These are phyloP conservation scores for Scytalopus superciliaris DNA, from an alignment of 2,113 vertebrate species.

Conservation along the genomic window DNA sequence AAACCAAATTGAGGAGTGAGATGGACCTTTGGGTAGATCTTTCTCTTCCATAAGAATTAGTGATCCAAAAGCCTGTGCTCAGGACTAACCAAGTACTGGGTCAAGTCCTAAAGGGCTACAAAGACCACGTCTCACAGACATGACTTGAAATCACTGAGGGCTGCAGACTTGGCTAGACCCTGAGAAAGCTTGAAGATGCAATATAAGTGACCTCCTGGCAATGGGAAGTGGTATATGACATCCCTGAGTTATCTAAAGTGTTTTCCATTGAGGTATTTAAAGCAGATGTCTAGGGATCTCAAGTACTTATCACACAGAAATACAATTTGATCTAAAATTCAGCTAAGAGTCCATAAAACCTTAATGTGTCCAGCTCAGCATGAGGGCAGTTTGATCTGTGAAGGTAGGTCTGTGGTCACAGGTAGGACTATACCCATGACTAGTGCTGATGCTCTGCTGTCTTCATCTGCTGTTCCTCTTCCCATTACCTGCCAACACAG, in stretches of 20 bases:
- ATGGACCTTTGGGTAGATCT: background rate
- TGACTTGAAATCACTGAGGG: background rate
- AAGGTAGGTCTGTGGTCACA: background rate
- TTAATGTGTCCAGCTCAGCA: background rate
- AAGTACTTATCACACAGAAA: background rate
- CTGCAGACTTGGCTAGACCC: background rate
- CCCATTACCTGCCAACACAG: background rate
- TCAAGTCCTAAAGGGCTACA: background rate
- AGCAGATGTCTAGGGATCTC: background rate
- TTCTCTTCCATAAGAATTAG: background rate
- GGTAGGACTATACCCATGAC: background rate
- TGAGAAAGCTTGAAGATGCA: background rate
- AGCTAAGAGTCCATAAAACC: background rate
- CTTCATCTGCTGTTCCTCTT: background rate
- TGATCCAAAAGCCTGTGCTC: background rate
- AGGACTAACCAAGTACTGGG: rapidly evolving
- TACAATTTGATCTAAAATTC: background rate
- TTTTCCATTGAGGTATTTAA: background rate
- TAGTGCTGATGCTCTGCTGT: background rate
- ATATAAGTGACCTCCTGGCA: background rate
- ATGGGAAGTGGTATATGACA: background rate
- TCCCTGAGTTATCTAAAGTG: background rate
- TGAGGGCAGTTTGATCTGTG: background rate
- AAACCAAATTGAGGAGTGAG: background rate
- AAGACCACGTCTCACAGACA: rapidly evolving